A percentile compares a stretch with the other conserved stretches of the same genome.
These are phyloP conservation scores for Catotricha subobsoleta DNA, from an alignment of 2,888 invertebrate species.

Conservation along the genomic window DNA sequence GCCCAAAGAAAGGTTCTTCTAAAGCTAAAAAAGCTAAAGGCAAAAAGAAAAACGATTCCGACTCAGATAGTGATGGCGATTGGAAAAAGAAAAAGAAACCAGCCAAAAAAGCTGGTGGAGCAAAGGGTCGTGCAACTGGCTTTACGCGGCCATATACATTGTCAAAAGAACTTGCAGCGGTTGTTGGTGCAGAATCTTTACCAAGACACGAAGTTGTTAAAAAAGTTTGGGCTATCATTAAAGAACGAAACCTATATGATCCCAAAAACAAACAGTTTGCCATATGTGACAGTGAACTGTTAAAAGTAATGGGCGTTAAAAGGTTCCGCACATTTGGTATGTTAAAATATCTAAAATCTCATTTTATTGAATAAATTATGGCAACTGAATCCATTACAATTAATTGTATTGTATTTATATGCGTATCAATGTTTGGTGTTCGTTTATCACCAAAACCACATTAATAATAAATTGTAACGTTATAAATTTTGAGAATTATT, in stretches of 20 bases:
- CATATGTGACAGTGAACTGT: slow-evolving; percentile 77
- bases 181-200: slow-evolving; percentile 62
- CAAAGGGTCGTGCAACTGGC: slow-evolving; percentile 31
- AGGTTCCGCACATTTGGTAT: slow-evolving; percentile 90
- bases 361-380: slow-evolving; percentile 47
- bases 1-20: too few species aligned
- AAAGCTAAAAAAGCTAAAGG: not conserved
- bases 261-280: slow-evolving; percentile 91
- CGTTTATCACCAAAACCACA: too few species aligned
- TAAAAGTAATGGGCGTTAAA: slow-evolving; percentile 79
- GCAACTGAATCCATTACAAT: too few species aligned
- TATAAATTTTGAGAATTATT: too few species aligned
- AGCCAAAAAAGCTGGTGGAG: not conserved
- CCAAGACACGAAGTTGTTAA: slow-evolving; percentile 82
- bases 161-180: slow-evolving; percentile 66
- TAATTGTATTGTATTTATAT: too few species aligned
- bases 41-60: not conserved
- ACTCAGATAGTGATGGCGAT: not conserved
- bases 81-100: not conserved
- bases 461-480: too few species aligned
- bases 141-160: slow-evolving; percentile 72
- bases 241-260: slow-evolving; percentile 75
- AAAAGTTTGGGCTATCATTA: slow-evolving; percentile 77
- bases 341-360: slow-evolving; percentile 90
- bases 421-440: not conserved